phyloP scores from a whole-genome alignment of 2,888 invertebrate genomes.

The Isotomurus palustris region DNA sequence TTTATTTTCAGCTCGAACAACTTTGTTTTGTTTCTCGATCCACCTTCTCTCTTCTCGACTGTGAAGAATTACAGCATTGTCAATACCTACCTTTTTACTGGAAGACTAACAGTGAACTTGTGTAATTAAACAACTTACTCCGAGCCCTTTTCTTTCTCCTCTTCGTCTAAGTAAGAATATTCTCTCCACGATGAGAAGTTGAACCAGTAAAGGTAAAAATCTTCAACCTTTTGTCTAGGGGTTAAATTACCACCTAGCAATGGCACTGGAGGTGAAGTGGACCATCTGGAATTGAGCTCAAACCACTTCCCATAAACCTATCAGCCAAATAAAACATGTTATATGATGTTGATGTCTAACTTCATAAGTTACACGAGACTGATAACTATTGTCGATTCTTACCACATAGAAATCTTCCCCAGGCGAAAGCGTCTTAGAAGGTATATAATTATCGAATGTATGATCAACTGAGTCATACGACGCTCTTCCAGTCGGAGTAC shows the following conservation, averaged over 20 bases:
- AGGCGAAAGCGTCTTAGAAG: slow-evolving; percentile 63
- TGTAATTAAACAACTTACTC: slow-evolving; percentile 53
- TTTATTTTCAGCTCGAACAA: slow-evolving; percentile 82
- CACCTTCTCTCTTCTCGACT: slow-evolving; percentile 88
- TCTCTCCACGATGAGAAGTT: slow-evolving; percentile 99
- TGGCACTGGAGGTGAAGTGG: slow-evolving; percentile 80
- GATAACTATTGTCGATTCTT: slow-evolving; percentile 1
- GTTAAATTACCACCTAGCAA: slow-evolving; percentile 71
- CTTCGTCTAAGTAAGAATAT: slow-evolving; percentile 96
- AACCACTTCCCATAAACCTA: slow-evolving; percentile 56
- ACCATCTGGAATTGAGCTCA: slow-evolving; percentile 82
- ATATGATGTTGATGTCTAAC: background rate
- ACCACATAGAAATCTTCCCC: slow-evolving; percentile 42
- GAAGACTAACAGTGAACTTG: too few species aligned
- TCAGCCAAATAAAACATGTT: slow-evolving; percentile 7
- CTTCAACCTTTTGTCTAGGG: slow-evolving; percentile 77
- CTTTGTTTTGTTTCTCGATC: slow-evolving; percentile 98
- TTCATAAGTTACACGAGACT: background rate
- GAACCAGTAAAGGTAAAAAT: slow-evolving; percentile 97
- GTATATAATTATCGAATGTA: slow-evolving; percentile 82
- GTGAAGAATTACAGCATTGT: slow-evolving; percentile 15
- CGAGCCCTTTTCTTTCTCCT: slow-evolving; percentile 96
- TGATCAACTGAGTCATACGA: slow-evolving; percentile 97
- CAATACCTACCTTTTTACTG: background rate
- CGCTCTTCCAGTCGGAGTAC: slow-evolving; percentile 71